Evolutionary conservation across 2,113 vertebrate species (phyloP).

Genomic region (Suricata suricatta): DNA sequence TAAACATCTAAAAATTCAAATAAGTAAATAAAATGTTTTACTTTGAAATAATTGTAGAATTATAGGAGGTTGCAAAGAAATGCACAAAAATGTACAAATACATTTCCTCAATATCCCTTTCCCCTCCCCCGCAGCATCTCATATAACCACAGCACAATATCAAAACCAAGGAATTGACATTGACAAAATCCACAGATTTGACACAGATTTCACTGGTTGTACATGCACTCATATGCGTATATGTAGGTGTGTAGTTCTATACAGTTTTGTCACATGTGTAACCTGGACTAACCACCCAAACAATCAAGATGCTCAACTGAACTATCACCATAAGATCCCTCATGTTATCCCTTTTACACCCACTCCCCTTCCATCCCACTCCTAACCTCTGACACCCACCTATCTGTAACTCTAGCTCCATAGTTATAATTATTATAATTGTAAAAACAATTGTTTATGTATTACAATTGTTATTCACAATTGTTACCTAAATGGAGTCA

Average conservation of each 20-base stretch:
- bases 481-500: neutral
- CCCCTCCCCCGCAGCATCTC: neutral
- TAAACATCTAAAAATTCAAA: too few relatives aligned
- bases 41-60: neutral
- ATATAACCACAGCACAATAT: neutral
- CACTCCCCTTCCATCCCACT: neutral
- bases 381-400: neutral
- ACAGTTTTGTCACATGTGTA: neutral
- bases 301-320: neutral
- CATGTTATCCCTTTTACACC: neutral
- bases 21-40: neutral
- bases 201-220: neutral
- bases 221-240: neutral
- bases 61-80: neutral
- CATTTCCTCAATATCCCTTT: neutral
- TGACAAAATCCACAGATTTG: neutral
- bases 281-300: neutral
- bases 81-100: neutral
- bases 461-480: neutral
- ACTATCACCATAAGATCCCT: neutral
- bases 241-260: neutral
- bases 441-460: too few relatives aligned
- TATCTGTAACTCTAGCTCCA: neutral
- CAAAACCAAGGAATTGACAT: neutral
- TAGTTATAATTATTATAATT: neutral